phyloP scores from a whole-genome alignment of 2,113 vertebrate genomes.

The Calyptommatus sinebrachiatus region DNA sequence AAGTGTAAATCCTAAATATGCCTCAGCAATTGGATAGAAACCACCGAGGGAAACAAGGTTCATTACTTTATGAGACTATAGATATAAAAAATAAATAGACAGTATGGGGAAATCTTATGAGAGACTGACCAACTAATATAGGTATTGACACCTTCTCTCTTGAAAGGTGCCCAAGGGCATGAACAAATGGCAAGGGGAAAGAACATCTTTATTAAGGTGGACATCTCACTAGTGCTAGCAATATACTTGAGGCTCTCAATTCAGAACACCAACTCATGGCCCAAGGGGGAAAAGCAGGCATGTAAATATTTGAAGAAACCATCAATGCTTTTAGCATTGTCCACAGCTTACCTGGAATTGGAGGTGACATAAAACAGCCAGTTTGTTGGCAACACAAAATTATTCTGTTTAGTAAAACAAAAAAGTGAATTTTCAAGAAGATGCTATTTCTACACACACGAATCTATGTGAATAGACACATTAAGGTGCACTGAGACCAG shows the following conservation, averaged over 20 bases:
- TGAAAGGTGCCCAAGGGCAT: not conserved
- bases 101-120: constrained; percentile 6
- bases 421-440: not conserved
- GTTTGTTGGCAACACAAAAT: not conserved
- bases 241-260: not conserved
- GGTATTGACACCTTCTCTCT: not conserved
- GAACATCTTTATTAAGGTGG: not conserved
- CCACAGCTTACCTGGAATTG: not conserved
- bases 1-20: constrained; percentile 19
- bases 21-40: not conserved
- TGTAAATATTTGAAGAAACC: not conserved
- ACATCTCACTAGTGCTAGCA: not conserved
- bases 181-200: not conserved
- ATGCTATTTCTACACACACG: not conserved
- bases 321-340: not conserved
- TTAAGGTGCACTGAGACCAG: no score
- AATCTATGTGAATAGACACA: no score
- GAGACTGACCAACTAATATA: not conserved
- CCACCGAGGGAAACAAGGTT: not conserved
- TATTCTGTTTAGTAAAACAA: not conserved
- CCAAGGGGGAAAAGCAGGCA: not conserved
- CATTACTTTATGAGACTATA: constrained; percentile 5
- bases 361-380: no score
- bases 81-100: constrained; percentile 10
- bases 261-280: not conserved